These are phyloP conservation scores for Anodontia alba DNA, from an alignment of 2,888 invertebrate species.

Conservation along the genomic window DNA sequence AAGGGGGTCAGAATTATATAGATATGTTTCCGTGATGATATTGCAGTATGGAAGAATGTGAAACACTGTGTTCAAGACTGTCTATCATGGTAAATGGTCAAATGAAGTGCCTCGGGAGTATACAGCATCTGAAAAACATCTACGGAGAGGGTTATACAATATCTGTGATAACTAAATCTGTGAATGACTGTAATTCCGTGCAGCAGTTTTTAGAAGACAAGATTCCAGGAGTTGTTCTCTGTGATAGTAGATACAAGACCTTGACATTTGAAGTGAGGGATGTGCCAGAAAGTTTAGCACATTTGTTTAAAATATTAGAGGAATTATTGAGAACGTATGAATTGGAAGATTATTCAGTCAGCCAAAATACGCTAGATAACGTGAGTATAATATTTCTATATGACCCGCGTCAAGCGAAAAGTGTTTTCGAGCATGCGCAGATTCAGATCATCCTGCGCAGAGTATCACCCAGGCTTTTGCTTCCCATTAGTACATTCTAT, in stretches of 20 bases:
- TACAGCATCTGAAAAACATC: conserved; percentile 90
- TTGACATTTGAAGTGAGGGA: conserved; percentile 83
- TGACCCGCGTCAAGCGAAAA: no score
- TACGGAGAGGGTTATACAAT: conserved; percentile 84
- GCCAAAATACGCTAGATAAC: conserved; percentile 85
- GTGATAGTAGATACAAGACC: conserved; percentile 84
- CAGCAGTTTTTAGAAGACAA: conserved; percentile 78
- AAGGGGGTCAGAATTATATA: no score
- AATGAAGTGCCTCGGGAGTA: conserved; percentile 90
- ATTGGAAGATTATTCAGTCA: conserved; percentile 84
- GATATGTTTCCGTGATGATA: no score
- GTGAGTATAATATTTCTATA: conserved; percentile 82
- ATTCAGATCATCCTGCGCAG: no score
- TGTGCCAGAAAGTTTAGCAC: conserved; percentile 75
- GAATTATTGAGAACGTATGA: conserved; percentile 76
- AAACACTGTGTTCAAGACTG: conserved; percentile 91
- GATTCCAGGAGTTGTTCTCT: conserved; percentile 83
- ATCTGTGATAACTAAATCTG: conserved; percentile 82
- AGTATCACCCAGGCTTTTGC: no score
- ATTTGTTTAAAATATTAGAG: conserved; percentile 83
- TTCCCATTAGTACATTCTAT: no score
- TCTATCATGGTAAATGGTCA: conserved; percentile 92
- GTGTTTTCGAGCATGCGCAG: no score
- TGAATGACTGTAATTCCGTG: conserved; percentile 73
- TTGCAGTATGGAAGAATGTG: conserved; percentile 95